Conservation (phyloP, 2,113 vertebrate genomes). For the Lanius collurio region DNA sequence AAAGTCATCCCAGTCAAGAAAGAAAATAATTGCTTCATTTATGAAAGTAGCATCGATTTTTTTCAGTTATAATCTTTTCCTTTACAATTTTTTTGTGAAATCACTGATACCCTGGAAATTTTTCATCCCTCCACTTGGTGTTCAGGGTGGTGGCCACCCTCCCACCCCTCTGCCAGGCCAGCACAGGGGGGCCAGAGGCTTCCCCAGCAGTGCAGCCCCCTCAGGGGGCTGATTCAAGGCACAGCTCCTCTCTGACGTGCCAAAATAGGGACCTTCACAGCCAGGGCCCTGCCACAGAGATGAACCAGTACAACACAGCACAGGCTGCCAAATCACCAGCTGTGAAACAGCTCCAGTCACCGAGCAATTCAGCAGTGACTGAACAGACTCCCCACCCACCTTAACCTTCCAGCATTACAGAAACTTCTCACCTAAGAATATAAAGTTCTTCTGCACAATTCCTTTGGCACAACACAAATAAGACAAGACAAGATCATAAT, state of each 20-base stretch:
- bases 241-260: neutral
- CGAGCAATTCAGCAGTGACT: neutral
- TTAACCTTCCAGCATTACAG: neutral
- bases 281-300: neutral
- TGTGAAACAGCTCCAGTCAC: neutral
- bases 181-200: neutral
- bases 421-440: neutral
- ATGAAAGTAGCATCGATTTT: neutral
- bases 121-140: neutral
- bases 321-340: neutral
- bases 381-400: neutral
- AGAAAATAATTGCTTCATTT: neutral
- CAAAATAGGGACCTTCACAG: neutral
- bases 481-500: neutral
- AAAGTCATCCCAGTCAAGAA: neutral
- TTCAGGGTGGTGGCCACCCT: neutral
- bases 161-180: neutral
- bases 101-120: neutral
- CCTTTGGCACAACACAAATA: neutral
- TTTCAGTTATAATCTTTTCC: neutral
- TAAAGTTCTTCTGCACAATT: neutral
- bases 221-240: rapidly evolving
- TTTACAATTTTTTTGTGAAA: neutral
- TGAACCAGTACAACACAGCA: neutral
- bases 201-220: neutral